Evolutionary conservation across 2,113 vertebrate species (phyloP).

Genomic region (Corythaixoides concolor): DNA sequence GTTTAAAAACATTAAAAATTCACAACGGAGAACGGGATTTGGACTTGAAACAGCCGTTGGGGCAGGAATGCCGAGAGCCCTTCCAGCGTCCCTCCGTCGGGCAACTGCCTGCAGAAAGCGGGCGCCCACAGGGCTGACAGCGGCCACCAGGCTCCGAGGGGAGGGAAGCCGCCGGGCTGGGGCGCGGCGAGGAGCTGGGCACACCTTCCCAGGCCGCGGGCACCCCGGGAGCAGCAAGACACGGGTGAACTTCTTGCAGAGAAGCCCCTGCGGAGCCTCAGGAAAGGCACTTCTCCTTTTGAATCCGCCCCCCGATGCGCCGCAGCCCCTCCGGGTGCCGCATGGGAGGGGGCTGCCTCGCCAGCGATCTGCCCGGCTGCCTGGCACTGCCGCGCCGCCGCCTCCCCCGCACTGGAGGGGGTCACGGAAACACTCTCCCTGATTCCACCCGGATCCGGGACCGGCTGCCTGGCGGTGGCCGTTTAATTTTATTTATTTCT

Average conservation of each 20-base stretch:
- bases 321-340: neutral
- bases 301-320: neutral
- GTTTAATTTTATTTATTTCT: conserved; percentile 74
- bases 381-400: neutral
- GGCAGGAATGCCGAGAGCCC: neutral
- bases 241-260: neutral
- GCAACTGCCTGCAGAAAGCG: neutral
- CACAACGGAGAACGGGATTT: neutral
- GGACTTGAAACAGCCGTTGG: neutral
- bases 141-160: neutral
- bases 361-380: neutral
- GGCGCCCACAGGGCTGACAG: neutral
- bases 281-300: conserved; percentile 43
- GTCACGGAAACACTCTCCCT: conserved; percentile 33
- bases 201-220: neutral
- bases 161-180: neutral
- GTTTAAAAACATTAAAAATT: conserved; percentile 10
- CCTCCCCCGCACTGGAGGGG: conserved; percentile 13
- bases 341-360: neutral
- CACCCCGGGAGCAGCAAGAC: neutral
- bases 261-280: neutral
- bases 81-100: neutral
- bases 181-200: neutral
- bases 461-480: conserved; percentile 15
- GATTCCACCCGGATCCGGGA: conserved; percentile 48